Evolutionary conservation across 2,113 vertebrate species (phyloP).

Genomic region (Amblyornis subalaris): DNA sequence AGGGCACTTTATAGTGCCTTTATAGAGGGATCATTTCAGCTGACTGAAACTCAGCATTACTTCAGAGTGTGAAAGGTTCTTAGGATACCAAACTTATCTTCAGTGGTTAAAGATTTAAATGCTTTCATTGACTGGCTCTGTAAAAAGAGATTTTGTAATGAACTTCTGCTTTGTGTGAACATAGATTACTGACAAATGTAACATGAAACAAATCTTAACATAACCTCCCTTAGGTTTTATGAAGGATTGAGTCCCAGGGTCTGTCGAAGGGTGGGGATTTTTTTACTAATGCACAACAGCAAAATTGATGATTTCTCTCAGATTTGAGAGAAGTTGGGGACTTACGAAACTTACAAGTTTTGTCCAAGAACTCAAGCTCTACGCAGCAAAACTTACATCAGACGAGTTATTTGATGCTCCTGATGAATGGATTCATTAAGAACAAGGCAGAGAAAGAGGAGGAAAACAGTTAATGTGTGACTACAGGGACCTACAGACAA

Average conservation of each 20-base stretch:
- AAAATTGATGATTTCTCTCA: background rate
- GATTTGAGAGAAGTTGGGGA: background rate
- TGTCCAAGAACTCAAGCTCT: background rate
- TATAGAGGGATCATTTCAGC: background rate
- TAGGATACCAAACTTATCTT: background rate
- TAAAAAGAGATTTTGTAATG: background rate
- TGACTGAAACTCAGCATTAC: background rate
- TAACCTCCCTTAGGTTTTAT: background rate
- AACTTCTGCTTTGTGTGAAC: background rate
- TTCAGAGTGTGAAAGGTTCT: background rate
- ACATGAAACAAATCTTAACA: background rate
- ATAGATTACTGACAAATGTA: background rate
- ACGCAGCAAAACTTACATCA: background rate
- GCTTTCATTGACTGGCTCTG: background rate
- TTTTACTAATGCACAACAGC: background rate
- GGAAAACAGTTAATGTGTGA: accelerated
- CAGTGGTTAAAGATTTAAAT: background rate
- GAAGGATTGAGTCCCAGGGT: background rate
- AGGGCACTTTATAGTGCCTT: background rate
- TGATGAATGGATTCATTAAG: background rate
- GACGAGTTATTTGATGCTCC: background rate
- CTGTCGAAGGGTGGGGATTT: accelerated
- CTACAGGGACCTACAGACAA: background rate
- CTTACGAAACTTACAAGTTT: background rate
- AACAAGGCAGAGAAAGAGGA: background rate